These are phyloP conservation scores for Neoitamus cyanurus DNA, from an alignment of 2,888 invertebrate genomes.

Conservation along the genomic window DNA sequence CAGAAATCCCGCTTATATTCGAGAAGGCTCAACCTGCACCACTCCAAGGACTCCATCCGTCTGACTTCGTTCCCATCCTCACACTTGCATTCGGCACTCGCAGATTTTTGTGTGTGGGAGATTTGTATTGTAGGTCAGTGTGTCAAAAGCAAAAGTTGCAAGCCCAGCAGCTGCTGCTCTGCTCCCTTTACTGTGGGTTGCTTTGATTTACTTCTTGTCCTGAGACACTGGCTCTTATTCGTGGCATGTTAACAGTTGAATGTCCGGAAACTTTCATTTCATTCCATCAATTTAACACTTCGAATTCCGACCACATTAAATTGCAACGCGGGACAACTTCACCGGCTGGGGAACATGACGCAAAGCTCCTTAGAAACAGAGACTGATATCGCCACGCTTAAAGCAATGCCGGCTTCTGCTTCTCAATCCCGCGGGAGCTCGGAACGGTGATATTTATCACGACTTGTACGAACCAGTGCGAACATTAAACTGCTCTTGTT, in stretches of 20 bases:
- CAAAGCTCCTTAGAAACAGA: too few species aligned
- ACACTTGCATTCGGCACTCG: neutral
- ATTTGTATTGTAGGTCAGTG: neutral
- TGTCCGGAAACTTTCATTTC: too few species aligned
- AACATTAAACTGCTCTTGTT: neutral
- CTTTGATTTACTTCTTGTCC: neutral
- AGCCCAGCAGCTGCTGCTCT: neutral
- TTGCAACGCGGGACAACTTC: too few species aligned
- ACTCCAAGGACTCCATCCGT: neutral
- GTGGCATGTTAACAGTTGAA: too few species aligned
- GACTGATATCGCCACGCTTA: too few species aligned
- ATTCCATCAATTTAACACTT: too few species aligned
- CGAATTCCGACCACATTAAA: too few species aligned
- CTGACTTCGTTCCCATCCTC: neutral
- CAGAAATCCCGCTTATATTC: neutral
- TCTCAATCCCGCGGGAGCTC: neutral
- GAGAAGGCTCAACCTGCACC: neutral
- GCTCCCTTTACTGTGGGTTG: neutral
- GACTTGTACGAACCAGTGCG: neutral
- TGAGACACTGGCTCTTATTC: neutral
- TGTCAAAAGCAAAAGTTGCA: neutral
- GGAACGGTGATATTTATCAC: neutral
- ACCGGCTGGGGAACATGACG: too few species aligned
- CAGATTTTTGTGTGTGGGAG: neutral
- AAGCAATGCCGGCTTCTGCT: too few species aligned